Percentiles rank a stretch among this genome's conserved stretches.
phyloP scores from a whole-genome alignment of 2,888 invertebrate genomes.

The Eristalis pertinax region DNA sequence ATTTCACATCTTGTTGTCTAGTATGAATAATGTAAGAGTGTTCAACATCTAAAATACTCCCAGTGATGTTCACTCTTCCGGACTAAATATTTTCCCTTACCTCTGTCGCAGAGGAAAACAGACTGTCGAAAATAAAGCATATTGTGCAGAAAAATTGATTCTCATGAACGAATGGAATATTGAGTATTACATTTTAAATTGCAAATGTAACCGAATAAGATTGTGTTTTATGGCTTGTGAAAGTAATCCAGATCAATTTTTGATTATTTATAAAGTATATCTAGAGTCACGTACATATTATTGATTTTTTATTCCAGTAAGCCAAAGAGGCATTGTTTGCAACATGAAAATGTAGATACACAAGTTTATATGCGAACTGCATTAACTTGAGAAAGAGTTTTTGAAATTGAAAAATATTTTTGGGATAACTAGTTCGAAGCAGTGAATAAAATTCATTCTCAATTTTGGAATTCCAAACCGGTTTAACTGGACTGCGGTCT shows the following conservation, averaged over 20 bases:
- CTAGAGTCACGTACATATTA: background rate
- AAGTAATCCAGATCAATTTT: background rate
- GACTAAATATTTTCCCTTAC: slow-evolving; percentile 2
- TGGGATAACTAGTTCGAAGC: no score
- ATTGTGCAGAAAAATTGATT: slow-evolving; percentile 10
- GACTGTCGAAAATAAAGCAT: slow-evolving; percentile 2
- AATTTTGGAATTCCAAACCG: no score
- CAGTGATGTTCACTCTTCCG: background rate
- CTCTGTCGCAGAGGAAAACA: background rate
- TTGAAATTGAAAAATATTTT: no score
- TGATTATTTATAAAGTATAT: background rate
- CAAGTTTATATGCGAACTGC: no score
- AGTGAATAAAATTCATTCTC: no score
- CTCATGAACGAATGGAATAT: background rate
- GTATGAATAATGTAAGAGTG: slow-evolving; percentile 9
- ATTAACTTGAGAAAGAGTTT: no score
- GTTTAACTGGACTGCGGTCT: no score
- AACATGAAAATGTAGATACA: background rate
- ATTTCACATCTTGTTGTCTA: background rate
- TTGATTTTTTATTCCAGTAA: background rate
- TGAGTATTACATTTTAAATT: slow-evolving; percentile 1
- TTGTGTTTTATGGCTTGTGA: background rate
- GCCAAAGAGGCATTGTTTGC: background rate
- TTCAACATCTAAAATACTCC: background rate
- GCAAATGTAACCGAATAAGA: background rate